Evolutionary conservation across 1,140 invertebrate genomes (phyloP).

Genomic region (Galleria mellonella): DNA sequence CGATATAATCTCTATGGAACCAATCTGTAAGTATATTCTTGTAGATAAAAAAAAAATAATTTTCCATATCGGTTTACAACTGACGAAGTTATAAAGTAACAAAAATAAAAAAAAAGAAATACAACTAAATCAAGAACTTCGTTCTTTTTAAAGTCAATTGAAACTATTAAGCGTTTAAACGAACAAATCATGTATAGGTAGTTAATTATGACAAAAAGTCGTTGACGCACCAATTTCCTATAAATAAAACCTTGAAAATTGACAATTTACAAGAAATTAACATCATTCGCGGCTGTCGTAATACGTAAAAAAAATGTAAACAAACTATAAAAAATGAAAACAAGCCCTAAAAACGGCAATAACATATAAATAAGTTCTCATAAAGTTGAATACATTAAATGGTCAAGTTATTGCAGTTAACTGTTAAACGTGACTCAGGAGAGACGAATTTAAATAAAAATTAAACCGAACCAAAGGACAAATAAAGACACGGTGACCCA

Average conservation of each 20-base stretch:
- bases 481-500: slow-evolving; percentile 47
- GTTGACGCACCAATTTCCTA: neutral
- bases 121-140: too few species aligned
- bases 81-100: too few species aligned
- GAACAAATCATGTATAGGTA: too few species aligned
- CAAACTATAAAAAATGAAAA: slow-evolving; percentile 31
- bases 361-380: slow-evolving; percentile 5
- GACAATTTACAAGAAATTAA: too few species aligned
- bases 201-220: too few species aligned
- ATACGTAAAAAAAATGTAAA: slow-evolving; percentile 23
- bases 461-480: slow-evolving; percentile 40
- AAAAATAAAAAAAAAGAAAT: too few species aligned
- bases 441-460: slow-evolving; percentile 34
- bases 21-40: too few species aligned
- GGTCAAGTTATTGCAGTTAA: slow-evolving; percentile 23
- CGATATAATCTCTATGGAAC: too few species aligned
- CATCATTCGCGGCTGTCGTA: too few species aligned
- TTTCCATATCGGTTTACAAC: too few species aligned
- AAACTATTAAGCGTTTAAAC: too few species aligned
- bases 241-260: neutral
- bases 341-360: slow-evolving; percentile 24
- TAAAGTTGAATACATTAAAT: slow-evolving; percentile 25
- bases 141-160: neutral
- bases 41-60: too few species aligned
- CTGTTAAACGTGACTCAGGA: slow-evolving; percentile 29